Evolutionary conservation across 2,113 vertebrate genomes (phyloP), one percentile per base, ranked within the genome.

Genomic region (Myanophis thanlyinensis): DNA sequence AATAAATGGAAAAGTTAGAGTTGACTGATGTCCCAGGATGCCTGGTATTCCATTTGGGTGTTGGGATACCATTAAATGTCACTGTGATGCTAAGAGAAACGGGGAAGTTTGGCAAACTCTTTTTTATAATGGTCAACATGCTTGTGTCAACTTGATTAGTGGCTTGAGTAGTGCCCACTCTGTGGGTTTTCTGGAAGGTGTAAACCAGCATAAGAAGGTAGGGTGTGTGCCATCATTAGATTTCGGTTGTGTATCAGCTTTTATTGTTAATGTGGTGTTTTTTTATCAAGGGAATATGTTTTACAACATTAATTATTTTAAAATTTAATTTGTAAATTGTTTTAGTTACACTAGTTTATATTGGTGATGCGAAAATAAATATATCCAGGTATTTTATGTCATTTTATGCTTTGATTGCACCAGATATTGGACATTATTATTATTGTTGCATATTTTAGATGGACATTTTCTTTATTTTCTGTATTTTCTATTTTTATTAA

Each of bases 401-500:
- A 80, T 80, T 22, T 40, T 15, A 80, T 80, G 35, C 18, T 40
- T 80, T 44, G 18, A 80, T 9, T 80, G 73, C 35, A 80, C 35
- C 35, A 44, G 35, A 44, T 80, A 44, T 80, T 80, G 7, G 18
- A 80, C 44, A 40, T 80, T 40, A 80, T 80, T 80, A 18, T 40
- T 22, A 80, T 22, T 44, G 73, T 44, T 80, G 35, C 35, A 22
- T 80, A 80, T 44, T 80, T 80, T 80, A 80, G 18, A 89, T 84
- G 4, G 49, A 0, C 49, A 93, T 89, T 90, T 80, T 90, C 0
- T 54, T 80, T 88, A 0, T 91, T 92, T 84, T 92, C 25, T 90
- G 52, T 40, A 35, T 88, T 22, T 91, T 48, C 27, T 0, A 1
- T 85, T 92, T 90, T 18, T 80, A 91, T 90, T 93, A 94, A 92